A percentile compares a stretch with the other conserved stretches of the same genome.
Conservation (phyloP, 2,113 vertebrate genomes). For the Eidolon helvum region DNA sequence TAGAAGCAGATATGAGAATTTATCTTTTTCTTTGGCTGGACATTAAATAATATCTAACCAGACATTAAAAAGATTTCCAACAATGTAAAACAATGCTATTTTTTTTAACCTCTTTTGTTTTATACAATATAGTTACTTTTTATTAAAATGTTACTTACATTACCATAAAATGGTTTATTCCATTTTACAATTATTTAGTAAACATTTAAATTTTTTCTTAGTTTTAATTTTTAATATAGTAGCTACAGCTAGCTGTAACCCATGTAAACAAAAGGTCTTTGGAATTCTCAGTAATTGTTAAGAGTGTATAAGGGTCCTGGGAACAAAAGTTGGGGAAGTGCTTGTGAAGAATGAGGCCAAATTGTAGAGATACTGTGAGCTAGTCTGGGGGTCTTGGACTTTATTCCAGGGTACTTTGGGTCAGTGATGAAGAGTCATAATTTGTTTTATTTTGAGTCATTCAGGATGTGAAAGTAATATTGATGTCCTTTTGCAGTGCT, state of each 20-base stretch:
- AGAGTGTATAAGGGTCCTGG: not conserved
- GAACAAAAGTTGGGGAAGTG: slow-evolving; percentile 2
- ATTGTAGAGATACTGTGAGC: not conserved
- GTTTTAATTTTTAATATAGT: slow-evolving; percentile 4
- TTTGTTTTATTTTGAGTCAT: not conserved
- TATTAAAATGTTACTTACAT: not conserved
- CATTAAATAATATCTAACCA: slow-evolving; percentile 12
- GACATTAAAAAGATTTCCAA: not conserved
- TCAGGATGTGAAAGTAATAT: not conserved
- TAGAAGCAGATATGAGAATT: slow-evolving; percentile 25
- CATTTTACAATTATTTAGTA: not conserved
- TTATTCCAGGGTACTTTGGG: not conserved
- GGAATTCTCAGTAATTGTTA: not conserved
- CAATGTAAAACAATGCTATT: not conserved
- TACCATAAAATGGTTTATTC: not conserved
- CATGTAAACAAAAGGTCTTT: not conserved
- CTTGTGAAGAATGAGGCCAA: not conserved
- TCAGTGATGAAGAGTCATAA: not conserved
- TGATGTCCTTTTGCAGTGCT: slow-evolving; percentile 88
- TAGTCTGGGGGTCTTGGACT: not conserved
- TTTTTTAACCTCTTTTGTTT: not conserved
- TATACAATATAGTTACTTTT: not conserved
- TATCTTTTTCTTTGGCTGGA: not conserved
- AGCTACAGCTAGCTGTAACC: not conserved
- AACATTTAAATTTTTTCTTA: not conserved